Conservation (phyloP, 2,113 vertebrate species). For the Acrocephalus kingi region DNA sequence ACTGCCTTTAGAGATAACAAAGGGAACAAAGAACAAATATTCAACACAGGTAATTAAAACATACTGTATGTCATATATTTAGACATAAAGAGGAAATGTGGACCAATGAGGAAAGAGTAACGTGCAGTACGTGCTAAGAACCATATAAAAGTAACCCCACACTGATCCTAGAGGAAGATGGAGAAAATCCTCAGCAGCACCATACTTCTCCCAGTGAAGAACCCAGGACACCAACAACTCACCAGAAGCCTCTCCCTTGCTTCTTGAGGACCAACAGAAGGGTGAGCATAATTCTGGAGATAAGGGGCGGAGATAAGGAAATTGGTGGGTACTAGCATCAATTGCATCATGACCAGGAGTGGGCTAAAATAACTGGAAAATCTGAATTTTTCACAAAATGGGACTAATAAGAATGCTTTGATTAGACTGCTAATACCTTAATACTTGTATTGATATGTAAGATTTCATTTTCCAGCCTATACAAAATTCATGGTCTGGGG, state of each 20-base stretch:
- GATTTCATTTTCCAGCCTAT: background rate
- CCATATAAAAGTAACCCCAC: conserved; percentile 30
- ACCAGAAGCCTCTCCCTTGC: background rate
- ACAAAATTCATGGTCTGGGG: background rate
- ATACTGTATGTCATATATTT: background rate
- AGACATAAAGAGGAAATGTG: background rate
- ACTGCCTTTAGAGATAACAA: conserved; percentile 30
- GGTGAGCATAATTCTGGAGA: background rate
- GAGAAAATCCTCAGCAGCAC: background rate
- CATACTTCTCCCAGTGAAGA: background rate
- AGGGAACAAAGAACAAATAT: conserved; percentile 40
- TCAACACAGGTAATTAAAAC: background rate
- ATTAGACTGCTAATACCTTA: background rate
- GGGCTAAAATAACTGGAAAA: background rate
- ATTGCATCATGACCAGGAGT: background rate
- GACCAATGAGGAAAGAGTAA: background rate
- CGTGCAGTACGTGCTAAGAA: conserved; percentile 21
- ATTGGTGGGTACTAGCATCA: background rate
- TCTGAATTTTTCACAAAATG: background rate
- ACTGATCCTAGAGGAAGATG: background rate
- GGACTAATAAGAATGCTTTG: background rate
- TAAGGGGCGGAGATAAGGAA: background rate
- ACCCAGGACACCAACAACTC: background rate
- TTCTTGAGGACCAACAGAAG: background rate
- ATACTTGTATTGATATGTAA: background rate